Percentiles rank a stretch among this genome's conserved stretches.
Evolutionary conservation across 1,140 invertebrate genomes (phyloP).

Genomic region (Antheraea mylitta): DNA sequence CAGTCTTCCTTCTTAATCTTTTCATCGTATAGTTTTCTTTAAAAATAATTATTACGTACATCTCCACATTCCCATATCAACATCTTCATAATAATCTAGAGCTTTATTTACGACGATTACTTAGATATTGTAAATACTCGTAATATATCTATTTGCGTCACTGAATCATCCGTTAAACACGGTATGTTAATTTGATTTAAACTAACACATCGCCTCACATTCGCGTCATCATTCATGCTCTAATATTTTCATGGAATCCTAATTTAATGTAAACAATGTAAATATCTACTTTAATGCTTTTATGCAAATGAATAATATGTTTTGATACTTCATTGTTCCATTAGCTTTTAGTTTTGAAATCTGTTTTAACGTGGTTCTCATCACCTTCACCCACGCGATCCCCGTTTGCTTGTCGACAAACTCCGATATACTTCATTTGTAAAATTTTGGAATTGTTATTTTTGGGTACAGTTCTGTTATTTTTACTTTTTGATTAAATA

Average conservation of each 20-base stretch:
- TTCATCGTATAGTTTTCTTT: neutral
- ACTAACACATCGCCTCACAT: slow-evolving; percentile 5
- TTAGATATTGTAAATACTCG: slow-evolving; percentile 4
- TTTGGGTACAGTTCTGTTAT: neutral
- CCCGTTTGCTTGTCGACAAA: slow-evolving; percentile 14
- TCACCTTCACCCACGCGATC: slow-evolving; percentile 22
- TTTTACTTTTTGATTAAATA: neutral
- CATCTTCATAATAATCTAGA: neutral
- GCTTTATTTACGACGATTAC: neutral
- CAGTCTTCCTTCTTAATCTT: too few relatives aligned
- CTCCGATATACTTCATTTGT: slow-evolving; percentile 11
- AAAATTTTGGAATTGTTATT: slow-evolving; percentile 11
- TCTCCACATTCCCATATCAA: neutral
- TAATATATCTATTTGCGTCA: slow-evolving; percentile 4
- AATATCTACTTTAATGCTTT: slow-evolving; percentile 22
- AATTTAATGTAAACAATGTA: slow-evolving; percentile 20
- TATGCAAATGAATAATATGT: slow-evolving; percentile 27
- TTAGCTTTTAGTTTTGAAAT: slow-evolving; percentile 29
- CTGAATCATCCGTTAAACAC: slow-evolving; percentile 9
- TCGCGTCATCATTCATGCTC: slow-evolving; percentile 12
- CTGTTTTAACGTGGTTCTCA: slow-evolving; percentile 21
- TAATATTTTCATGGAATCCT: slow-evolving; percentile 14
- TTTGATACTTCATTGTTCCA: slow-evolving; percentile 27
- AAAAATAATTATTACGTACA: slow-evolving; percentile 2
- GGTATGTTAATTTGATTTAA: slow-evolving; percentile 15